Evolutionary conservation across 2,888 invertebrate species (phyloP).

Genomic region (Nephrocerus scutellatus): DNA sequence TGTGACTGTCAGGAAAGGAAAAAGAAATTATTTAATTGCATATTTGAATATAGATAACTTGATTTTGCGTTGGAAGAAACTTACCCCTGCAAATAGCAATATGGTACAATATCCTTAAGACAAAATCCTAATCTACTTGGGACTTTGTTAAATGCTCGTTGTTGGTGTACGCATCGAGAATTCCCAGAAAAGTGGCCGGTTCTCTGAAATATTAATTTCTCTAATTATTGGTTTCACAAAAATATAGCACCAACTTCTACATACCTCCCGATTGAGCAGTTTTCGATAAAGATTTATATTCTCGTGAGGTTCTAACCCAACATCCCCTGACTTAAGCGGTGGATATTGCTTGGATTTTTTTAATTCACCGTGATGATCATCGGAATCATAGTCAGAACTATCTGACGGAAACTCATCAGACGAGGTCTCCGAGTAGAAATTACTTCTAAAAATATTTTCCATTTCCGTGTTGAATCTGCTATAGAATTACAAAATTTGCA

Average conservation of each 20-base stretch:
- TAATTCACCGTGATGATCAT: too few species aligned
- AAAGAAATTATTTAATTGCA: background rate
- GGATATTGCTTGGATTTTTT: constrained; percentile 11
- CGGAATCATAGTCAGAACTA: constrained; percentile 34
- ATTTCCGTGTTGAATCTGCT: too few species aligned
- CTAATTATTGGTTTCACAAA: background rate
- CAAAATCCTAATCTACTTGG: constrained; percentile 56
- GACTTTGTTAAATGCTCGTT: constrained; percentile 50
- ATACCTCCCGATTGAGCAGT: constrained; percentile 38
- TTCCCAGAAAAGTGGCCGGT: constrained; percentile 51
- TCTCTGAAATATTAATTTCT: constrained; percentile 41
- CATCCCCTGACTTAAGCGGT: constrained; percentile 8
- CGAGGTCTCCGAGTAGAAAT: constrained; percentile 26
- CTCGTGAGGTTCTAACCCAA: constrained; percentile 1
- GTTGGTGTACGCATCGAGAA: constrained; percentile 47
- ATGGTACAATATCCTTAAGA: constrained; percentile 57
- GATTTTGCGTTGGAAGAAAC: constrained; percentile 6
- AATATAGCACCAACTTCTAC: background rate
- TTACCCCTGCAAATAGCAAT: constrained; percentile 49
- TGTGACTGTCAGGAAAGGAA: constrained; percentile 57
- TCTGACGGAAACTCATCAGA: constrained; percentile 32
- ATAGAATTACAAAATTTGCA: too few species aligned
- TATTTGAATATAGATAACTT: background rate
- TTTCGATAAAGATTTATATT: constrained; percentile 33
- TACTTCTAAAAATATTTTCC: constrained; percentile 22